phyloP scores from a whole-genome alignment of 1,140 invertebrate species.

The Colletes latitarsis region DNA sequence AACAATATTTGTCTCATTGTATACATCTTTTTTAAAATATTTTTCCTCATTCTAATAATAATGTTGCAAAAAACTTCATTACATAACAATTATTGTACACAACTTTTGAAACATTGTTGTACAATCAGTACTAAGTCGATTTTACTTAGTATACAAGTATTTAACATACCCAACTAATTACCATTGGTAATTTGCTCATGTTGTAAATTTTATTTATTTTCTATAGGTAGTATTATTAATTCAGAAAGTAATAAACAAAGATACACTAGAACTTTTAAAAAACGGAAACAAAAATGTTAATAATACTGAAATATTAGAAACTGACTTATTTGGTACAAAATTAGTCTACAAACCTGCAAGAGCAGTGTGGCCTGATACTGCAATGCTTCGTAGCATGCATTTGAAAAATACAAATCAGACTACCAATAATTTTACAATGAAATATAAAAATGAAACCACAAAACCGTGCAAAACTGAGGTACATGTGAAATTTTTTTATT shows the following conservation, averaged over 20 bases:
- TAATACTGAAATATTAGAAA: conserved; percentile 14
- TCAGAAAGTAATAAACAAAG: conserved; percentile 60
- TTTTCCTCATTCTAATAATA: too few species aligned
- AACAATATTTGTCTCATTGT: too few species aligned
- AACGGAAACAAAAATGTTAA: conserved; percentile 1
- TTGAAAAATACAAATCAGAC: conserved; percentile 46
- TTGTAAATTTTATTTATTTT: conserved; percentile 33
- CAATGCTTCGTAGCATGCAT: conserved; percentile 68
- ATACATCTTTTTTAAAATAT: too few species aligned
- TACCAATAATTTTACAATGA: conserved; percentile 69
- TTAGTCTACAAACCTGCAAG: conserved; percentile 68
- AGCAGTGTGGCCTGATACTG: conserved; percentile 70
- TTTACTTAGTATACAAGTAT: too few species aligned
- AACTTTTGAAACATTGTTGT: too few species aligned
- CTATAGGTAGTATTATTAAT: conserved; percentile 74
- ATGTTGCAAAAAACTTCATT: too few species aligned
- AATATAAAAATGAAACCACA: conserved; percentile 53
- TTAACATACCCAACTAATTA: too few species aligned
- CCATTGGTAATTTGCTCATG: too few species aligned
- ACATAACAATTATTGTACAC: too few species aligned
- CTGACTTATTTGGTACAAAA: conserved; percentile 65
- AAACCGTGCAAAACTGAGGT: conserved; percentile 75
- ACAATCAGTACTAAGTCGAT: too few species aligned
- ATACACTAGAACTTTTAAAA: conserved; percentile 62
- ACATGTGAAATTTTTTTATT: conserved; percentile 52